phyloP scores from a whole-genome alignment of 2,888 invertebrate genomes.

The Xestoiulus laeticollis region DNA sequence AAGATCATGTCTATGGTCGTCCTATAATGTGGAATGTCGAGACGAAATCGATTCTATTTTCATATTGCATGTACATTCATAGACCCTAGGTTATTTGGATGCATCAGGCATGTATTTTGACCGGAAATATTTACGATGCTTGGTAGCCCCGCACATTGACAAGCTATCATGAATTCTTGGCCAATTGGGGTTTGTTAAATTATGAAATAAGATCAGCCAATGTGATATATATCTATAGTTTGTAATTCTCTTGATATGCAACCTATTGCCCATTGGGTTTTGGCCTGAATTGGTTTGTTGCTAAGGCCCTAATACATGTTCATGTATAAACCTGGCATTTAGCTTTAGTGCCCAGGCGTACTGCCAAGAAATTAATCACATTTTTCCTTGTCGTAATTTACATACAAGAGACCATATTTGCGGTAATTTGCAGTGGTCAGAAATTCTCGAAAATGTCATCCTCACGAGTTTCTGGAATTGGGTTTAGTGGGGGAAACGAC shows the following conservation, averaged over 20 bases:
- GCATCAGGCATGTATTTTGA: neutral
- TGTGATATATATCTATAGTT: too few relatives aligned
- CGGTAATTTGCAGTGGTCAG: neutral
- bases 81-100: neutral
- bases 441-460: neutral
- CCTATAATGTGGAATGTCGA: neutral
- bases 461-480: neutral
- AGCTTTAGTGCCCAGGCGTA: neutral
- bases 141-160: neutral
- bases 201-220: constrained; percentile 4
- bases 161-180: neutral
- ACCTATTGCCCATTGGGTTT: neutral
- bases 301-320: too few relatives aligned
- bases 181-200: neutral
- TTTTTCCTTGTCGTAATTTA: neutral
- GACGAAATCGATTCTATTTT: constrained; percentile 24
- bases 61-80: neutral
- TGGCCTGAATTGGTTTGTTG: neutral
- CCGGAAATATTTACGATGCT: constrained; percentile 27
- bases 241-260: neutral
- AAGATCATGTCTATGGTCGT: neutral
- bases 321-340: neutral
- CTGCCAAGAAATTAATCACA: constrained; percentile 15
- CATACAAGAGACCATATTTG: neutral
- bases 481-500: neutral